Percentiles rank a stretch among this genome's conserved stretches.
Evolutionary conservation across 2,888 invertebrate genomes (phyloP).

Genomic region (Pristionchus arcanus): DNA sequence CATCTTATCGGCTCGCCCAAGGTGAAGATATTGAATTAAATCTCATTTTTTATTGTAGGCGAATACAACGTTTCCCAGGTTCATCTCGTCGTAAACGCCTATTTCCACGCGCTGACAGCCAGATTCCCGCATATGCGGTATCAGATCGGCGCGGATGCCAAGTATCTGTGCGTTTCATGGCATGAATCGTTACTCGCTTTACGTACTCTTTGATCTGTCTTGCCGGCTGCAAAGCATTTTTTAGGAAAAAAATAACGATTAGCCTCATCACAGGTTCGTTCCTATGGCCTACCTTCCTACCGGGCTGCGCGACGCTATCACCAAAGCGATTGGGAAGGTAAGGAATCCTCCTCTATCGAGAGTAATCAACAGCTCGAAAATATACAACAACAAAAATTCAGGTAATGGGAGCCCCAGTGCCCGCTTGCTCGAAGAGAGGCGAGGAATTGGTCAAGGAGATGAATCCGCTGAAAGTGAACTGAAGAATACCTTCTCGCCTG

Average conservation of each 20-base stretch:
- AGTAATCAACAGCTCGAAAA: neutral
- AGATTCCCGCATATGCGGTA: neutral
- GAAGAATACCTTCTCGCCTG: too few relatives aligned
- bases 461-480: neutral
- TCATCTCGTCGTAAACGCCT: constrained; percentile 69
- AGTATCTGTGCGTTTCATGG: neutral
- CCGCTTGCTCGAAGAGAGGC: neutral
- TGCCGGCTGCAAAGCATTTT: too few relatives aligned
- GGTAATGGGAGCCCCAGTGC: neutral
- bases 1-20: constrained; percentile 58
- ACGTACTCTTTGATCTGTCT: too few relatives aligned
- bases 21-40: neutral
- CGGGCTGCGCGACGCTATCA: constrained; percentile 62
- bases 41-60: too few relatives aligned
- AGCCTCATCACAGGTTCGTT: constrained; percentile 56
- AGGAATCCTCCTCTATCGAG: neutral
- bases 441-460: neutral
- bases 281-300: constrained; percentile 66
- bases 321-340: constrained; percentile 44
- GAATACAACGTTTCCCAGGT: neutral
- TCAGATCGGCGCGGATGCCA: constrained; percentile 21
- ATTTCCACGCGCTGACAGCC: constrained; percentile 74
- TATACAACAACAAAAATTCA: neutral
- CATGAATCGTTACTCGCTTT: too few relatives aligned
- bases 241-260: too few relatives aligned